phyloP scores from a whole-genome alignment of 2,113 vertebrate genomes.

The Centropus bengalensis region DNA sequence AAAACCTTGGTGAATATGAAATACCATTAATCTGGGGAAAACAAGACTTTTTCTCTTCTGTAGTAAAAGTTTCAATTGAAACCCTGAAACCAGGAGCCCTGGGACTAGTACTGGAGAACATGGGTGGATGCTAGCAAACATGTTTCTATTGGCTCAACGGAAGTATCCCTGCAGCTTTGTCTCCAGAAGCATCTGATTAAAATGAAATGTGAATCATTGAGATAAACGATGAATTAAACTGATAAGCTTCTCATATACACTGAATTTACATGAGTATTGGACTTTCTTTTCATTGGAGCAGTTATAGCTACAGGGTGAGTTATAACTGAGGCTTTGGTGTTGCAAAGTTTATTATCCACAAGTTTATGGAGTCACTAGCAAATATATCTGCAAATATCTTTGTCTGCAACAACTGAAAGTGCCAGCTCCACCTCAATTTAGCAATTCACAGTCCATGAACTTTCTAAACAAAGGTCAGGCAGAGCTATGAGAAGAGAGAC shows the following conservation, averaged over 20 bases:
- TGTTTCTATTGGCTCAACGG: neutral
- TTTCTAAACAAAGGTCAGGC: neutral
- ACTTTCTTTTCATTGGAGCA: neutral
- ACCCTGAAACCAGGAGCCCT: neutral
- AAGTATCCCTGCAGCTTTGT: neutral
- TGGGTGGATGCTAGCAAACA: neutral
- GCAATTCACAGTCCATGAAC: neutral
- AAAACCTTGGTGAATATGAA: neutral
- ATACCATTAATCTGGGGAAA: neutral
- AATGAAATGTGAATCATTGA: neutral
- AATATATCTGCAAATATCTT: neutral
- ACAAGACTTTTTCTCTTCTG: neutral
- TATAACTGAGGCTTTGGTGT: neutral
- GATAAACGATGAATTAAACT: neutral
- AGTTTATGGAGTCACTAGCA: neutral
- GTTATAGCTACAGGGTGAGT: too few species aligned
- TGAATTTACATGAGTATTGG: neutral
- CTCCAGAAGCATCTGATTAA: constrained; percentile 42
- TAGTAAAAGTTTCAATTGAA: neutral
- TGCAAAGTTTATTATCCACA: neutral
- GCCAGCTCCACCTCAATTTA: neutral
- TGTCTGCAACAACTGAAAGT: neutral
- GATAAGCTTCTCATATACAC: neutral
- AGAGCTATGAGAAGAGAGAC: neutral
- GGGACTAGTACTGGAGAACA: neutral